Evolutionary conservation across 2,888 invertebrate species (phyloP).

Genomic region (Calameuta idolon): DNA sequence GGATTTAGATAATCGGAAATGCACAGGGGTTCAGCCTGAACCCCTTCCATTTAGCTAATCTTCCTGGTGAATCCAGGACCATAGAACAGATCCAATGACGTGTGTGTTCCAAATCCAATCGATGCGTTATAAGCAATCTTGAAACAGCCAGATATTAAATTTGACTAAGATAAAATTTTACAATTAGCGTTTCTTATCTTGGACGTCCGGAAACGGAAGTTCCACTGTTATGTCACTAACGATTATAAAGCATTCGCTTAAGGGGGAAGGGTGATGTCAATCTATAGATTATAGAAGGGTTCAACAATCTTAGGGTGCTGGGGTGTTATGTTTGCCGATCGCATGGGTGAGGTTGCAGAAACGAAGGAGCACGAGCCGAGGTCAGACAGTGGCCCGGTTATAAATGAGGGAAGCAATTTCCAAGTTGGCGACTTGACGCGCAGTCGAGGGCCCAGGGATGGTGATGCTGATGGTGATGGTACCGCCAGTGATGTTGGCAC

Average conservation of each 20-base stretch:
- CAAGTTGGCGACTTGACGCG: conserved; percentile 59
- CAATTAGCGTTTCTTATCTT: background rate
- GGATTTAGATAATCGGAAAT: conserved; percentile 39
- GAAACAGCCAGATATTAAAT: background rate
- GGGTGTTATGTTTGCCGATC: background rate
- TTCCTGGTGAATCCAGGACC: background rate
- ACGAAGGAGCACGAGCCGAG: conserved; percentile 35
- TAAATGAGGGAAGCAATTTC: conserved; percentile 62
- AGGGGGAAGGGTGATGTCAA: background rate
- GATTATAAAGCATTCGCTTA: background rate
- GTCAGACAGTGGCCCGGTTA: conserved; percentile 41
- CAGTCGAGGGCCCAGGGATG: conserved; percentile 26
- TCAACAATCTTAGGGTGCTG: background rate
- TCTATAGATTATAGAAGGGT: background rate
- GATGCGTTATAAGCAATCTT: background rate
- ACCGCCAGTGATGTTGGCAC: background rate
- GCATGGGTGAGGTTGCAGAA: conserved; percentile 39
- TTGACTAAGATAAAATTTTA: background rate
- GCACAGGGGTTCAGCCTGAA: conserved; percentile 22
- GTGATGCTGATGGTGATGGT: conserved; percentile 3
- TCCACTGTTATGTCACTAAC: background rate
- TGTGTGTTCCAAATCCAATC: background rate
- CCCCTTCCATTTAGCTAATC: conserved; percentile 2
- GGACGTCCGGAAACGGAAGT: background rate
- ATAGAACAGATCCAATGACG: background rate